These are phyloP conservation scores for Andricus quercusramuli DNA, from an alignment of 2,888 invertebrate genomes.

Conservation along the genomic window DNA sequence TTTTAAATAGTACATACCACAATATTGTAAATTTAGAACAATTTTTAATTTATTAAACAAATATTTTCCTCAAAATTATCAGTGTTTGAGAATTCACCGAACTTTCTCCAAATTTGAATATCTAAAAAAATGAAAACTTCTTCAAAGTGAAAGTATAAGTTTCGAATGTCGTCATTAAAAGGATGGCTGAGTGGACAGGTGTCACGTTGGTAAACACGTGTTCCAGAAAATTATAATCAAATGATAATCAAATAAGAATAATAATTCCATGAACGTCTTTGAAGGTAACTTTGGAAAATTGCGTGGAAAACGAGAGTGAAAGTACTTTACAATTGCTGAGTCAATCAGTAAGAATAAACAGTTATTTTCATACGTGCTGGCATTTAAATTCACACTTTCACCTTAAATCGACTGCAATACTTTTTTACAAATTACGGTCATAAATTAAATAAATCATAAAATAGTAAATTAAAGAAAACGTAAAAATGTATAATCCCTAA, in stretches of 20 bases:
- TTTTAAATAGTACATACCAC: too few relatives aligned
- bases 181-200: not conserved
- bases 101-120: not conserved
- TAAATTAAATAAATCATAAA: not conserved
- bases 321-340: not conserved
- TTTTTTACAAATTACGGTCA: not conserved
- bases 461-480: too few relatives aligned
- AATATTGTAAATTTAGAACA: not conserved
- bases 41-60: not conserved
- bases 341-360: not conserved
- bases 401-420: not conserved
- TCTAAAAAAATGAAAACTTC: not conserved
- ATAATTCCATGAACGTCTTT: not conserved
- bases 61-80: not conserved
- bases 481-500: too few relatives aligned
- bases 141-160: not conserved
- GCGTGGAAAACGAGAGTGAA: slow-evolving; percentile 5
- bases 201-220: slow-evolving; percentile 25
- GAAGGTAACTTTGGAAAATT: not conserved
- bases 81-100: not conserved
- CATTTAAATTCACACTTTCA: not conserved
- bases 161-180: not conserved
- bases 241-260: too few relatives aligned
- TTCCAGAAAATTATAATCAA: not conserved
- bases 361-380: not conserved